Conservation (phyloP, 2,113 vertebrate species). For the Myrmecophaga tridactyla region DNA sequence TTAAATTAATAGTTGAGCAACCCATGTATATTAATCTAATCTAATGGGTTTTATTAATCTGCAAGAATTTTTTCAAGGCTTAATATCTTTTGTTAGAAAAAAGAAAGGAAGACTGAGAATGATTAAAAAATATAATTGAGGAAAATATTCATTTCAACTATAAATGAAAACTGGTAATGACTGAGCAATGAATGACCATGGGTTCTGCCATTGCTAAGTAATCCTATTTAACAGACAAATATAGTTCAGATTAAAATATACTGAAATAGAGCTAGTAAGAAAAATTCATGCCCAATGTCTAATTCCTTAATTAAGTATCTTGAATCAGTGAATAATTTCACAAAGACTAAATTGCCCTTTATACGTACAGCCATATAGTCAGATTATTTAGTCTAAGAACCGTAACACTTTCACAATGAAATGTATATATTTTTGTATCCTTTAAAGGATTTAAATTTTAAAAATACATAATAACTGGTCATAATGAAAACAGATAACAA, state of each 20-base stretch:
- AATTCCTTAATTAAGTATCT: slow-evolving; percentile 72
- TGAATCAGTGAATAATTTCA: slow-evolving; percentile 69
- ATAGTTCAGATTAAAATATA: slow-evolving; percentile 75
- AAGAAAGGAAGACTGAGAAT: slow-evolving; percentile 65
- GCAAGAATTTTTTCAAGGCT: slow-evolving; percentile 73
- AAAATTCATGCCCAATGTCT: slow-evolving; percentile 34
- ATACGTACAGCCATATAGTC: slow-evolving; percentile 34
- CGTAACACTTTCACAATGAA: slow-evolving; percentile 42
- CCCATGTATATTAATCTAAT: slow-evolving; percentile 64
- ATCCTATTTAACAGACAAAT: slow-evolving; percentile 73
- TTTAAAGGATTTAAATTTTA: slow-evolving; percentile 22
- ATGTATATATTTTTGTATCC: background rate
- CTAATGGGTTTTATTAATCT: slow-evolving; percentile 70
- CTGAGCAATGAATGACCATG: slow-evolving; percentile 68
- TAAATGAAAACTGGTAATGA: slow-evolving; percentile 78
- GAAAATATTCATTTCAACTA: slow-evolving; percentile 77
- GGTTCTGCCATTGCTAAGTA: slow-evolving; percentile 62
- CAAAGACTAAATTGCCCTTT: slow-evolving; percentile 63
- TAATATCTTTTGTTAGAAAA: slow-evolving; percentile 68
- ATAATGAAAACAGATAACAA: background rate
- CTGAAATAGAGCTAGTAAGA: slow-evolving; percentile 52
- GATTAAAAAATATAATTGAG: slow-evolving; percentile 79
- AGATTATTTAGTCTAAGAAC: slow-evolving; percentile 41
- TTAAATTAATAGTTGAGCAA: slow-evolving; percentile 71
- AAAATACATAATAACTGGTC: background rate